Evolutionary conservation across 2,888 invertebrate species (phyloP), one percentile per base, ranked within the genome.

Genomic region (Erebia ligea): DNA sequence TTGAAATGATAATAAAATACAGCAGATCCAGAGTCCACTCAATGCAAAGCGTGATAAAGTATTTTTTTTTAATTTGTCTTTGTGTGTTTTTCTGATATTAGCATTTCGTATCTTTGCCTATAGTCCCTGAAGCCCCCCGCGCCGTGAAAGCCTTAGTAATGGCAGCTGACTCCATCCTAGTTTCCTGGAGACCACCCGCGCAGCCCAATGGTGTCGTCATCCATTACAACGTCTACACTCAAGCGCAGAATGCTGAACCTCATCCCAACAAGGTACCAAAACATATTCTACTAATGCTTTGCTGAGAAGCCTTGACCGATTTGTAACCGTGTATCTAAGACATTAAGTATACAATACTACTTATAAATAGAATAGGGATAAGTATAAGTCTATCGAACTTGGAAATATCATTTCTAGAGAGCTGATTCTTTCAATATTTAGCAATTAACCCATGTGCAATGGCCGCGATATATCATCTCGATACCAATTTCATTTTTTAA

Each of bases 71-170:
- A n/a, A n/a, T n/a, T n/a, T n/a, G n/a, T n/a, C n/a, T 21, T 21
- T 21, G 2, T 25, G 25, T 4, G 3, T 25, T 25, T 25, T 25
- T 25, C 4, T 25, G 2, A 25, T 50, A n/a, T n/a, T 13, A n/a
- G n/a, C 50, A 50, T n/a, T n/a, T 52, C 1, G 8, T 17, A 17
- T 45, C 5, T 57, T 34, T 15, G 11, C 48, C 11, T 21, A 67
- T 79, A 98, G 98, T 97, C 73, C 99, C 99, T 54, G 98, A 98
- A 91, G 96, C 98, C 10, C 99, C 99, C 59, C 96, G 97, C 73
- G 97, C 98, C 68, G 97, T 99, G 6, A 99, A 99, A 89, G 98
- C 98, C 17, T 91, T 98, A 56, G 98, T 98, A 13, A 98, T 98
- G 96, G 98, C 98, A 68, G 95, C 95, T 25, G 98, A 97, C 84